Base-by-base conservation (phyloP, 2,113 vertebrate species). In the Anthoscopus minutus region DNA sequence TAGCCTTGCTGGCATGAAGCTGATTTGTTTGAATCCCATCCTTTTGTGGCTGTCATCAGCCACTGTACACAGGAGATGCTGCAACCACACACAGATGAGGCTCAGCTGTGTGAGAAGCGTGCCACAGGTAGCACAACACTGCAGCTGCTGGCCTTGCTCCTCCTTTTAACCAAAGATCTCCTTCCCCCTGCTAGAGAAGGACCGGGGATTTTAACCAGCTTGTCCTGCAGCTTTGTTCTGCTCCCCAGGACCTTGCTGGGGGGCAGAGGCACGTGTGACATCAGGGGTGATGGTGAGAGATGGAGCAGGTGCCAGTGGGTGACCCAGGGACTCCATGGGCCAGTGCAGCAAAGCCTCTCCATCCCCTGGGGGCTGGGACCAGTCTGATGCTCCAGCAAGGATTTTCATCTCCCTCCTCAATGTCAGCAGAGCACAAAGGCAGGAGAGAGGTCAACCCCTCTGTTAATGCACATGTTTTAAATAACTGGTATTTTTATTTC, bases 401-500 rank as follows among this genome's bases (percentile, higher is more conserved):
- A 17, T 95, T 92, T 69, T 84, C 38, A 40, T 85, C 81, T 74
- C 42, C 51, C 71, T 94, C 50, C 2, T 4, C 1, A 0, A n/a
- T 82, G 70, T 85, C 71, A 92, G 87, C 61, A 82, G 84, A 87
- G 66, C 78, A 56, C 17, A 4, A 56, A 92, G 56, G 78, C 89
- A 79, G 81, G 50, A 84, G 45, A 79, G 91, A 96, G 73, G 89
- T 76, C 76, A 92, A 25, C 57, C n/a, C 92, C 22, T 88, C 76
- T 88, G 92, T 94, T 94, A 88, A 88, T 57, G 94, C 93, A 94
- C 0, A 3, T 95, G 95, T 96, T 97, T 96, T 93, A 88, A 95
- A 96, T 96, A 95, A 92, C 60, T 15, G 58, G 50, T 93, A 86
- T 94, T 97, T 96, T 96, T 89, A 73, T 91, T 96, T 92, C 94